These are phyloP conservation scores for Leptodactylus fallax DNA, from an alignment of 2,797 vertebrate species.

Conservation along the genomic window DNA sequence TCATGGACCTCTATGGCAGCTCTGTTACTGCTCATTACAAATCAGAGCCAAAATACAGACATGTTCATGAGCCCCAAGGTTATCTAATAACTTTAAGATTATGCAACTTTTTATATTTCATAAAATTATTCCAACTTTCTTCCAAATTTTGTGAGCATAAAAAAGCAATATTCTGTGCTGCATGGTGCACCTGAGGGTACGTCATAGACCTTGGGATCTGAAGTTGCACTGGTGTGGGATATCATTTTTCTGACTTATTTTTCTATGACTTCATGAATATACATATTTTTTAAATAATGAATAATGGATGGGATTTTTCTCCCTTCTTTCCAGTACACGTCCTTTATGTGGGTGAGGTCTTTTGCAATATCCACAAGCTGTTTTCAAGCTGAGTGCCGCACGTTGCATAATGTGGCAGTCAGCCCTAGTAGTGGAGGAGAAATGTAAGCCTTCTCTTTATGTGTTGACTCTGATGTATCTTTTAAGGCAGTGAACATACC, in stretches of 20 bases:
- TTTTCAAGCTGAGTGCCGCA: not conserved
- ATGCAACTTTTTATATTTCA: too few relatives aligned
- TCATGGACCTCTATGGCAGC: too few relatives aligned
- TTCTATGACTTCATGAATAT: slow-evolving; percentile 32
- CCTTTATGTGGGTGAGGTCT: not conserved
- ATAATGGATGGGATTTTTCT: slow-evolving; percentile 9
- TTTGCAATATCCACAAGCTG: slow-evolving; percentile 35
- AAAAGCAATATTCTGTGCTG: not conserved
- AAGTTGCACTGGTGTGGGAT: slow-evolving; percentile 20
- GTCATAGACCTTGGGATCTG: not conserved
- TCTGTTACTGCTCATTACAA: too few relatives aligned
- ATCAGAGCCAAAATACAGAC: too few relatives aligned
- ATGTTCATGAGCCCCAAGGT: too few relatives aligned
- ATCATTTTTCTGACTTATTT: slow-evolving; percentile 39
- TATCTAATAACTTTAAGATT: too few relatives aligned
- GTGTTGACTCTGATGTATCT: slow-evolving; percentile 55
- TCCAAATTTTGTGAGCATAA: not conserved
- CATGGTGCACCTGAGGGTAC: not conserved
- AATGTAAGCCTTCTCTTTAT: slow-evolving; percentile 49
- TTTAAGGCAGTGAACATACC: not conserved
- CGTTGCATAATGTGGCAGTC: slow-evolving; percentile 32
- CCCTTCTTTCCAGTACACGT: not conserved
- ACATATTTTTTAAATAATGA: slow-evolving; percentile 22
- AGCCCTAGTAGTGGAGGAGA: not conserved
- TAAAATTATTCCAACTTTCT: not conserved